phyloP scores from a whole-genome alignment of 2,797 vertebrate species.

The Sebastes steindachneri region DNA sequence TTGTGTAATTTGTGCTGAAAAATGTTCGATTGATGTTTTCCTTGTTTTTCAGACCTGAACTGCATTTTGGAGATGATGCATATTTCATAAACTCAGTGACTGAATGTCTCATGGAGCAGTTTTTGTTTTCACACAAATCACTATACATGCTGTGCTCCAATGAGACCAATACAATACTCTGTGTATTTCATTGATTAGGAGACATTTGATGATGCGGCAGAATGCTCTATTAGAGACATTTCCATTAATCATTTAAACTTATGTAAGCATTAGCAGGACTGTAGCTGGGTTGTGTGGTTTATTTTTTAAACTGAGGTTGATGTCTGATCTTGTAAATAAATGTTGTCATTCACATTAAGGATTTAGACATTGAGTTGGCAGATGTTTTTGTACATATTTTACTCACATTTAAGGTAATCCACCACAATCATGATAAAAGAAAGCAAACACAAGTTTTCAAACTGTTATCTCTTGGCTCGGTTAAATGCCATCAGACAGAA shows the following conservation, averaged over 20 bases:
- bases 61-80: too few relatives aligned
- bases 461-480: constrained; percentile 2
- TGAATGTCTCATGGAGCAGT: too few relatives aligned
- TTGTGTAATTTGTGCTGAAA: too few relatives aligned
- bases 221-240: too few relatives aligned
- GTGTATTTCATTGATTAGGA: too few relatives aligned
- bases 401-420: neutral
- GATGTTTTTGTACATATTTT: neutral
- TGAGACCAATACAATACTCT: too few relatives aligned
- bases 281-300: neutral
- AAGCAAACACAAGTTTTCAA: constrained; percentile 3
- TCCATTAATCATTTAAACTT: too few relatives aligned
- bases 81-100: too few relatives aligned
- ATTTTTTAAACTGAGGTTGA: neutral
- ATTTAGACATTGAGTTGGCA: neutral
- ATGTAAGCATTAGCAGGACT: too few relatives aligned
- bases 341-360: neutral
- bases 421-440: constrained; percentile 1
- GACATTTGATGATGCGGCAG: too few relatives aligned
- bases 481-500: constrained; percentile 62
- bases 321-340: neutral
- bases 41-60: too few relatives aligned
- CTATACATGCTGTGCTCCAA: neutral
- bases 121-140: neutral
- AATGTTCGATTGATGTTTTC: too few relatives aligned